A percentile compares a stretch with the other conserved stretches of the same genome.
These are phyloP conservation scores for Plusia festucae DNA, from an alignment of 2,888 invertebrate species.

Conservation along the genomic window DNA sequence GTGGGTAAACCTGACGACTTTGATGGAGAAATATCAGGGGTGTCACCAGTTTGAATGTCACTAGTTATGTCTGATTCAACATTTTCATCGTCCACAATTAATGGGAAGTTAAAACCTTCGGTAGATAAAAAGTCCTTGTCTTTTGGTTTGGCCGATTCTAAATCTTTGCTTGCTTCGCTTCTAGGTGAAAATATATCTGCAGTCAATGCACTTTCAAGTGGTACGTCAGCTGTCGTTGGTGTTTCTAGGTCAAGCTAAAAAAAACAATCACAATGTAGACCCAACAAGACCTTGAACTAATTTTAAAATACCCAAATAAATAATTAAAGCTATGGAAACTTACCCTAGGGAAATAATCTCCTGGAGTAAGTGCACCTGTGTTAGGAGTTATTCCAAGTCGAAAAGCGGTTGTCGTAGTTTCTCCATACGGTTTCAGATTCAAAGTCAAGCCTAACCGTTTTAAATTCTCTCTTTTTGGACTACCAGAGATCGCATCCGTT, in stretches of 20 bases:
- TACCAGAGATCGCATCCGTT: constrained; percentile 37
- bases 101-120: constrained; percentile 82
- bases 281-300: too few relatives aligned
- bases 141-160: constrained; percentile 67
- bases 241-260: constrained; percentile 86
- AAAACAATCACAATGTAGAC: constrained; percentile 44
- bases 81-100: constrained; percentile 78
- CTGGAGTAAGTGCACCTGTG: constrained; percentile 77
- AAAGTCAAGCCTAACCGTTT: constrained; percentile 78
- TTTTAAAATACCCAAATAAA: background rate
- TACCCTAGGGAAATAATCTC: constrained; percentile 81
- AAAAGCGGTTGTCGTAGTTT: constrained; percentile 45
- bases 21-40: constrained; percentile 70
- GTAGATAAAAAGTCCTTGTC: constrained; percentile 76
- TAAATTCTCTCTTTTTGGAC: constrained; percentile 60
- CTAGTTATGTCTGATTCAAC: constrained; percentile 67
- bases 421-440: constrained; percentile 80
- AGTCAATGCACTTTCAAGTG: constrained; percentile 74
- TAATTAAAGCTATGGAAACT: constrained; percentile 42
- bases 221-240: constrained; percentile 85
- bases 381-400: constrained; percentile 68
- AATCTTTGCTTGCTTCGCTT: constrained; percentile 73
- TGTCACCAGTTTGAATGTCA: constrained; percentile 62
- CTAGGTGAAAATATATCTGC: constrained; percentile 77
- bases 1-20: constrained; percentile 61